phyloP scores from a whole-genome alignment of 2,113 vertebrate genomes.

The Serilophus lunatus region DNA sequence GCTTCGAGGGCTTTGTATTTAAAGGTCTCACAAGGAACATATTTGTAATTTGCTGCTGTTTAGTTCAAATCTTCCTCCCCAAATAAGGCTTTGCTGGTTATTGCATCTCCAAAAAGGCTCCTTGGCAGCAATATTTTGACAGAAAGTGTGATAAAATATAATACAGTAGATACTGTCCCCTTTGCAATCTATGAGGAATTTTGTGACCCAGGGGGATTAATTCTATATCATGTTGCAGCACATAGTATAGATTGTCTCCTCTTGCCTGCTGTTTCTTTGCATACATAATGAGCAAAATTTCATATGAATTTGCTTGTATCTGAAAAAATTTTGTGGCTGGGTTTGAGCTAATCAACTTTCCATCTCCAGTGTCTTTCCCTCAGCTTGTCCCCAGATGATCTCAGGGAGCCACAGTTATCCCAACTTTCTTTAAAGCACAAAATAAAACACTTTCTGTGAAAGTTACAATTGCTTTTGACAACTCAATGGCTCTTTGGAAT shows the following conservation, averaged over 20 bases:
- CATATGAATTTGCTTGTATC: neutral
- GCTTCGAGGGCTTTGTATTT: neutral
- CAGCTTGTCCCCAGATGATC: neutral
- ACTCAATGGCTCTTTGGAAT: neutral
- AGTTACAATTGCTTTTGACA: neutral
- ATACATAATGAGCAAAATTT: neutral
- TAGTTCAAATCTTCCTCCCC: neutral
- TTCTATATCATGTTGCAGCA: neutral
- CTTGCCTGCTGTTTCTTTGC: neutral
- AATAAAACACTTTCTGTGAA: neutral
- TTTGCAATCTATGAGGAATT: slow-evolving; percentile 34
- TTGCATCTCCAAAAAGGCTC: slow-evolving; percentile 8
- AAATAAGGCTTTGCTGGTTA: neutral
- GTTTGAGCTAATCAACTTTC: neutral
- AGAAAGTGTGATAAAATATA: slow-evolving; percentile 46
- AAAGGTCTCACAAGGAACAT: neutral
- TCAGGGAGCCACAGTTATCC: neutral
- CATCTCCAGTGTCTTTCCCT: neutral
- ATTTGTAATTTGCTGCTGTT: neutral
- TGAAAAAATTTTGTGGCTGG: neutral
- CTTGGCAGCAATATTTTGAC: slow-evolving; percentile 47
- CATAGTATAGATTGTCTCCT: neutral
- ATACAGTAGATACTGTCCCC: neutral
- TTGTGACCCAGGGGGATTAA: slow-evolving; percentile 28
- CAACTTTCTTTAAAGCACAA: neutral